A percentile compares a stretch with the other conserved stretches of the same genome.
These are phyloP conservation scores for Phylloscopus trochilus DNA, from an alignment of 2,113 vertebrate genomes.

Conservation along the genomic window DNA sequence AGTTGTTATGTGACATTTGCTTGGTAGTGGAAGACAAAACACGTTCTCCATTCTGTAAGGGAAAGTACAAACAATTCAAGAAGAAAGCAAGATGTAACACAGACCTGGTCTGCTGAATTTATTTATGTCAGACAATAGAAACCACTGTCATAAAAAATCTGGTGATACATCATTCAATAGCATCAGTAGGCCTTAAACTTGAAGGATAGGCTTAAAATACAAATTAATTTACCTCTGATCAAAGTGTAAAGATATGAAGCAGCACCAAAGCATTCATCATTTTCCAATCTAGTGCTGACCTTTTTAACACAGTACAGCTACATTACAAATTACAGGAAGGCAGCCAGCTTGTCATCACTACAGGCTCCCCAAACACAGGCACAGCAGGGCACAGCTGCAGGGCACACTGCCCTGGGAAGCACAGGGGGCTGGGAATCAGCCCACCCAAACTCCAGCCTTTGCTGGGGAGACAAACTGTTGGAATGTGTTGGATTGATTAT, in stretches of 20 bases:
- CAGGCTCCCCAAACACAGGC: background rate
- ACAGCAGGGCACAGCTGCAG: background rate
- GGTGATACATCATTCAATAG: conserved; percentile 23
- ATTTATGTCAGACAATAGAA: conserved; percentile 55
- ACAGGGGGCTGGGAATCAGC: background rate
- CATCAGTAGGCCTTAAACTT: conserved; percentile 19
- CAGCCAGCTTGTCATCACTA: background rate
- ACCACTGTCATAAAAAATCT: conserved; percentile 39
- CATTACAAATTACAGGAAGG: background rate
- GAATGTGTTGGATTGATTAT: too few relatives aligned
- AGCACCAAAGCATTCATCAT: conserved; percentile 12
- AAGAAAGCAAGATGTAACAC: conserved; percentile 37
- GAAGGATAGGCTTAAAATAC: conserved; percentile 50
- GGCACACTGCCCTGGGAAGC: background rate
- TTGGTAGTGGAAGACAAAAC: conserved; percentile 54
- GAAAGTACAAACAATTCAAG: conserved; percentile 35
- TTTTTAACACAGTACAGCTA: background rate
- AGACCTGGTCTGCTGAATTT: conserved; percentile 39
- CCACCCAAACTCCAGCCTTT: background rate
- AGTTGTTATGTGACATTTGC: conserved; percentile 31
- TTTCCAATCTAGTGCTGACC: background rate
- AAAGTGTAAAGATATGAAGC: conserved; percentile 7
- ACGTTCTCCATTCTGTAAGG: conserved; percentile 34
- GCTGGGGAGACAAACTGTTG: background rate
- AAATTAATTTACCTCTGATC: conserved; percentile 55